These are phyloP conservation scores for Sclerodermus sp. DNA, from an alignment of 2,888 invertebrate species.

Conservation along the genomic window DNA sequence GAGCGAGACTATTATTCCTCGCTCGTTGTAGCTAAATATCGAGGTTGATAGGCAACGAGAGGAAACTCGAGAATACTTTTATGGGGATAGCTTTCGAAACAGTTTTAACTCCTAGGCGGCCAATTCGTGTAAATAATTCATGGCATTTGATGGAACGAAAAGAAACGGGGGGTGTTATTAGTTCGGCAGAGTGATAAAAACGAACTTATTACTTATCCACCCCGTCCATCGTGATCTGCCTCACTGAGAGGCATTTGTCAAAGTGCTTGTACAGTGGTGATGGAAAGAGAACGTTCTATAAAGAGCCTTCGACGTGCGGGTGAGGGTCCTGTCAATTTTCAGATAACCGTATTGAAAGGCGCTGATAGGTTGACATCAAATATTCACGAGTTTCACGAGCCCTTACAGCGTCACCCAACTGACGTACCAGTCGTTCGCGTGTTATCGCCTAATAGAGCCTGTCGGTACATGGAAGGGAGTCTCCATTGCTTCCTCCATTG, in stretches of 20 bases:
- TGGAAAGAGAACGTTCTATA: conserved; percentile 3
- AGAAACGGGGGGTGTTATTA: conserved; percentile 47
- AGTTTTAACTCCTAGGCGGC: conserved; percentile 1
- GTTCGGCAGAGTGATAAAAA: conserved; percentile 51
- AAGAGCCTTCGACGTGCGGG: not conserved
- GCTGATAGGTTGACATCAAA: conserved; percentile 45
- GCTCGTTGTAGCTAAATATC: too few species aligned
- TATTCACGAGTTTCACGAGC: conserved; percentile 39
- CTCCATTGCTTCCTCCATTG: conserved; percentile 13
- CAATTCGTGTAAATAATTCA: conserved; percentile 50
- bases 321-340: conserved; percentile 38
- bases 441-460: conserved; percentile 33
- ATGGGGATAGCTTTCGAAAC: too few species aligned
- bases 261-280: conserved; percentile 11
- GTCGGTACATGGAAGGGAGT: conserved; percentile 18
- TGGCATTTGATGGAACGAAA: conserved; percentile 41
- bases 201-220: conserved; percentile 52
- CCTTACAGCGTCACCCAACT: conserved; percentile 33
- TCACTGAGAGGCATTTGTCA: conserved; percentile 25
- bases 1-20: too few species aligned
- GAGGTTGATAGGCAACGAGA: too few species aligned
- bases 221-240: conserved; percentile 20
- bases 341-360: conserved; percentile 40
- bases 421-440: conserved; percentile 34
- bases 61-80: too few species aligned